Base-by-base conservation (phyloP, 1,140 invertebrate species). In the Leptestheria dahalacensis region DNA sequence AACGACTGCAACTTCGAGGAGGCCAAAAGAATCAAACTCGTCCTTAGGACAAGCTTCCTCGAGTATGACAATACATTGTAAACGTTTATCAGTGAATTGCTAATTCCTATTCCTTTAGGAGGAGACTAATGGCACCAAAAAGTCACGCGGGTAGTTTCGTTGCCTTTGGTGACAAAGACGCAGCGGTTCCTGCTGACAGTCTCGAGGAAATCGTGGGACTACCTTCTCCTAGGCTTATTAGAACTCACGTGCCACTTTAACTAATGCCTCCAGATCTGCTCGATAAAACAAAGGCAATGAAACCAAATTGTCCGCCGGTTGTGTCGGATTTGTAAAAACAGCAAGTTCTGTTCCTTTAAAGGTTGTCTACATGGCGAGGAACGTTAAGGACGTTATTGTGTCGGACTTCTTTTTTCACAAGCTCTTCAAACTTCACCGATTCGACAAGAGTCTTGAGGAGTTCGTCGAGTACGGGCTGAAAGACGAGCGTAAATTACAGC, bases 331-430 rank as follows among this genome's bases (percentile, higher is more conserved):
- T 24, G n/a, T n/a, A n/a, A n/a, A 51, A 4, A 51, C 18, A 9
- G 3, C n/a, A 12, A 52, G 28, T 18, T n/a, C 18, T 52, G n/a
- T 25, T 20, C 28, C 3, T 18, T 10, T 3, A 1, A 12, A 93
- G 84, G 79, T 78, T 9, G 75, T 89, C 4, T 89, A 88, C 66
- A 79, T 89, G 0, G 81, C 82, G 2, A 74, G 90, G 57, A 88
- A 91, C 72, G 87, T 88, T 0, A 88, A 89, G 70, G 88, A 91
- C 69, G 83, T 88, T 1, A 85, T 79, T 4, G 84, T 91, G 0
- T 91, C 88, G 0, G 90, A 83, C 69, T 92, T 83, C 67, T 81
- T 89, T 70, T 78, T 89, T 41, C 84, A 86, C 69, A 77, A 79
- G 65, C 70, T 82, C 1, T 79, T 84, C 54, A 78, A 78, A 59